Evolutionary conservation across 2,888 invertebrate genomes (phyloP).

Genomic region (Lithophane ornitopus): DNA sequence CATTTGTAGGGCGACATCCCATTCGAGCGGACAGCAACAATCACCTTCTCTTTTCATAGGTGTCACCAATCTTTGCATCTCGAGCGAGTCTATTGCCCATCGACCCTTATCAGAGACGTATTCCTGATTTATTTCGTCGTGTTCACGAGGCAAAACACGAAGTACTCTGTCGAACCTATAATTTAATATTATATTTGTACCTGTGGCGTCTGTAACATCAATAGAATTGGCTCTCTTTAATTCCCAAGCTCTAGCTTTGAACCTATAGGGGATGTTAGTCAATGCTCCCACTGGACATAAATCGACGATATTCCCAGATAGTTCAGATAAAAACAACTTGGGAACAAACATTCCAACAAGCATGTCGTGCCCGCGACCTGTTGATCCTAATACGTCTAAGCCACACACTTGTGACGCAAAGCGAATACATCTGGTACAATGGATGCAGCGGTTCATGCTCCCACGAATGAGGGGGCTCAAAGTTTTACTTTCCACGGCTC

Average conservation of each 20-base stretch:
- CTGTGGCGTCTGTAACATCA: slow-evolving; percentile 86
- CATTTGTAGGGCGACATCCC: slow-evolving; percentile 97
- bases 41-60: slow-evolving; percentile 96
- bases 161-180: slow-evolving; percentile 81
- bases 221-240: slow-evolving; percentile 92
- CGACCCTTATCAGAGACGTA: slow-evolving; percentile 99
- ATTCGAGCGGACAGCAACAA: slow-evolving; percentile 95
- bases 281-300: slow-evolving; percentile 99
- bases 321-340: slow-evolving; percentile 98
- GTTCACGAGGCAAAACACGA: slow-evolving; percentile 83
- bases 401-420: slow-evolving; percentile 99
- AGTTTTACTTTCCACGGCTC: slow-evolving; percentile 99
- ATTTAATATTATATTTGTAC: slow-evolving; percentile 83
- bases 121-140: slow-evolving; percentile 95
- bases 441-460: slow-evolving; percentile 99
- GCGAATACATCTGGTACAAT: slow-evolving; percentile 99
- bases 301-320: slow-evolving; percentile 99
- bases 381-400: slow-evolving; percentile 97
- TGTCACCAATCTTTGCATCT: slow-evolving; percentile 97
- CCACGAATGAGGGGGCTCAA: slow-evolving; percentile 99
- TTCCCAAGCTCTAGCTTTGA: slow-evolving; percentile 99
- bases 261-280: slow-evolving; percentile 98
- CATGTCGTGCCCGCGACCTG: slow-evolving; percentile 98
- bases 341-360: slow-evolving; percentile 99
- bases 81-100: slow-evolving; percentile 99